Evolutionary conservation across 2,113 vertebrate genomes (phyloP).

Genomic region (Pluvianellus socialis): DNA sequence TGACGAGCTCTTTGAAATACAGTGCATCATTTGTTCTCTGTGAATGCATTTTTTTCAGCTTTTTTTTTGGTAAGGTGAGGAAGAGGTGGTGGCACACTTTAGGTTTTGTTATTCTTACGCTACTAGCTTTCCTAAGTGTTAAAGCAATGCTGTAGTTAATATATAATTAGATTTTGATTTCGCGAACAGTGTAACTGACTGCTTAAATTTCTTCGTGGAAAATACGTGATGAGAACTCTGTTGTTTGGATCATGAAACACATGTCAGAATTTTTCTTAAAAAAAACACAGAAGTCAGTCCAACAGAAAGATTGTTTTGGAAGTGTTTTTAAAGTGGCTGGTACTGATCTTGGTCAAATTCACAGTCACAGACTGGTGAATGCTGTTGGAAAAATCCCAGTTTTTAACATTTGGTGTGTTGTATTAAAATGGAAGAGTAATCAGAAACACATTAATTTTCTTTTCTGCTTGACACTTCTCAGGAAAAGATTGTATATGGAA

Average conservation of each 20-base stretch:
- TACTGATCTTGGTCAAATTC: not conserved
- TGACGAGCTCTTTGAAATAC: not conserved
- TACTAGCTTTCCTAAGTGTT: not conserved
- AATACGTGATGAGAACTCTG: not conserved
- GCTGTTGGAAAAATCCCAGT: not conserved
- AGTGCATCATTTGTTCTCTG: not conserved
- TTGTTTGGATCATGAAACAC: not conserved
- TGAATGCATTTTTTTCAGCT: not conserved
- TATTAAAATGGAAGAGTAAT: not conserved
- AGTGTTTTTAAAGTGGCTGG: not conserved
- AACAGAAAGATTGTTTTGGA: not conserved
- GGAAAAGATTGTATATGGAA: slow-evolving; percentile 99
- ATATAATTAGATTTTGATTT: not conserved
- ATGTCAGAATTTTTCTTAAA: not conserved
- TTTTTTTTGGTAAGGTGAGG: not conserved
- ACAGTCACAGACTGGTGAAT: not conserved
- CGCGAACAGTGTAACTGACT: not conserved
- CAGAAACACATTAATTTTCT: not conserved
- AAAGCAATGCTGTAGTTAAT: not conserved
- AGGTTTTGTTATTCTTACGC: not conserved
- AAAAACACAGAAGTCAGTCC: not conserved
- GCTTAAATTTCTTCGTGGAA: not conserved
- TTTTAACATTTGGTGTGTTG: not conserved
- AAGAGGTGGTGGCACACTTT: not conserved
- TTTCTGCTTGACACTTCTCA: slow-evolving; percentile 43